Evolutionary conservation across 2,888 invertebrate genomes (phyloP).

Genomic region (Chrysodeixis includens): DNA sequence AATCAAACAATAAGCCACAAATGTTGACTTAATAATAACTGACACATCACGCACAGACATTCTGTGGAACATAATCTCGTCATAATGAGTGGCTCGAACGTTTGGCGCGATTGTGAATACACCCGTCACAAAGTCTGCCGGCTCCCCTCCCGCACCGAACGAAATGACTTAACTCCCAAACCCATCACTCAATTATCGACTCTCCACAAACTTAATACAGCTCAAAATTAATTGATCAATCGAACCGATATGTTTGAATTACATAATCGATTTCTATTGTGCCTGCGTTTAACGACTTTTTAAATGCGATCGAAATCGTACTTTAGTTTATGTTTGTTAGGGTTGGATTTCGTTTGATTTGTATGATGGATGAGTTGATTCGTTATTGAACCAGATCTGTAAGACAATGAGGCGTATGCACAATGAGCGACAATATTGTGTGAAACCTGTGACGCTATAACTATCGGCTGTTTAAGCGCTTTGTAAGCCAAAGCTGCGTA

Average conservation of each 20-base stretch:
- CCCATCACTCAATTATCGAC: conserved; percentile 62
- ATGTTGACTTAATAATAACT: conserved; percentile 47
- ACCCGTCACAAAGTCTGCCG: conserved; percentile 67
- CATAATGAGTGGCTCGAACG: conserved; percentile 74
- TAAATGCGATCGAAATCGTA: conserved; percentile 22
- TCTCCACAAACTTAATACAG: conserved; percentile 55
- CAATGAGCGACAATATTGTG: conserved; percentile 72
- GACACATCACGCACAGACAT: conserved; percentile 57
- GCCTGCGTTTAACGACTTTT: conserved; percentile 72
- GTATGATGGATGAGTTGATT: conserved; percentile 49
- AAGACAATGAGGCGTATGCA: conserved; percentile 72
- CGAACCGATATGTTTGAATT: conserved; percentile 63
- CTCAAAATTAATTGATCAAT: conserved; percentile 62
- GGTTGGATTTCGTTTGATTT: conserved; percentile 31
- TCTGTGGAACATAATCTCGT: conserved; percentile 62
- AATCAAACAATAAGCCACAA: conserved; percentile 31
- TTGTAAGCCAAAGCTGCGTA: conserved; percentile 34
- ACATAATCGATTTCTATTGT: conserved; percentile 62
- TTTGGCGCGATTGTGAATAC: conserved; percentile 75
- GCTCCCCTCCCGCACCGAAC: conserved; percentile 12
- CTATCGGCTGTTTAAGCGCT: conserved; percentile 51
- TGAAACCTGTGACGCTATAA: conserved; percentile 68
- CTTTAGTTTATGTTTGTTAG: conserved; percentile 10
- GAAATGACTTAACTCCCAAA: conserved; percentile 43
- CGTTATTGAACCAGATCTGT: conserved; percentile 57